Evolutionary conservation across 2,113 vertebrate species (phyloP).

Genomic region (Anoura caudifer): DNA sequence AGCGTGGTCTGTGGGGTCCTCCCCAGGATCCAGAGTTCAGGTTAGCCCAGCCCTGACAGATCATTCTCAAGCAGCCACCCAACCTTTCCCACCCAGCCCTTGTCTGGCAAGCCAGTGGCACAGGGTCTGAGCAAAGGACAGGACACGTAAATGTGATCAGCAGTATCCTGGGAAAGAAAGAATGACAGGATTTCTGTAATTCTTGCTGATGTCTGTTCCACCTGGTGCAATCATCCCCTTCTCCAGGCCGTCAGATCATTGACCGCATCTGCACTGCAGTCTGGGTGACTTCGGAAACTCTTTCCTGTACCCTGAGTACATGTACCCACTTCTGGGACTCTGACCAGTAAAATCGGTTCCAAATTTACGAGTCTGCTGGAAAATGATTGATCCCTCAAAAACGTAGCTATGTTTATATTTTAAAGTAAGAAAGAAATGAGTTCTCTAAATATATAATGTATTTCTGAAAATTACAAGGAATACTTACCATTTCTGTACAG

Average conservation of each 20-base stretch:
- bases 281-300: background rate
- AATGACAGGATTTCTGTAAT: background rate
- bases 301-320: background rate
- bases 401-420: background rate
- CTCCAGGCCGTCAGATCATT: no score
- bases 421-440: background rate
- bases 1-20: background rate
- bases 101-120: background rate
- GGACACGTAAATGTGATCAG: background rate
- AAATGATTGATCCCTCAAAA: background rate
- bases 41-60: background rate
- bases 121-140: background rate
- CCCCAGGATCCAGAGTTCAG: background rate
- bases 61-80: background rate
- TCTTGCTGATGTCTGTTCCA: background rate
- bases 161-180: background rate
- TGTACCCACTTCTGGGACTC: background rate
- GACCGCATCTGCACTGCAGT: background rate
- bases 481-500: background rate
- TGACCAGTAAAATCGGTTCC: background rate
- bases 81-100: background rate
- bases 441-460: background rate
- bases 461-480: slow-evolving; percentile 10
- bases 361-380: background rate
- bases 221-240: background rate